These are phyloP conservation scores for Triplophysa tibetana DNA, from an alignment of 2,113 vertebrate genomes.

Conservation along the genomic window DNA sequence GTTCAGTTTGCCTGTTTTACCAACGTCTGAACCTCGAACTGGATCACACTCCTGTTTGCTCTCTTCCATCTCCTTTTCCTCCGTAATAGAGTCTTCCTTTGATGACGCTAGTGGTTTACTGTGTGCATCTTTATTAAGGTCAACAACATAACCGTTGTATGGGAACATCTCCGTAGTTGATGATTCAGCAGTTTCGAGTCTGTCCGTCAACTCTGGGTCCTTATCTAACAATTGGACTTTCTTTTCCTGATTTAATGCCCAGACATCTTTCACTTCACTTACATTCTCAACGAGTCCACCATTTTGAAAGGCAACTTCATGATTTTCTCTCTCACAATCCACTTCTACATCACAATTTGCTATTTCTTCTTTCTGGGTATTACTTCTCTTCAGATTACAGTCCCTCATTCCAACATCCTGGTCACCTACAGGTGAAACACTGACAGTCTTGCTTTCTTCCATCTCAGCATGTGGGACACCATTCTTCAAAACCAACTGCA, in stretches of 20 bases:
- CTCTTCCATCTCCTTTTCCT: slow-evolving; percentile 99
- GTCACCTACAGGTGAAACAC: not conserved
- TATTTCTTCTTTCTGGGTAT: slow-evolving; percentile 13
- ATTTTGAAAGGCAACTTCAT: slow-evolving; percentile 47
- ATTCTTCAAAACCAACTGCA: slow-evolving; percentile 26
- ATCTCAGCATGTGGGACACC: slow-evolving; percentile 22
- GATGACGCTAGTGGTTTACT: slow-evolving; percentile 80
- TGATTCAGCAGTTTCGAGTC: not conserved
- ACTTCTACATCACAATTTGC: slow-evolving; percentile 8
- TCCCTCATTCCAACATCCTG: slow-evolving; percentile 24
- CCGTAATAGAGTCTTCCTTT: slow-evolving; percentile 96
- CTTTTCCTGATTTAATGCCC: not conserved
- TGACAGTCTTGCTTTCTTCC: not conserved
- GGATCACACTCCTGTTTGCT: slow-evolving; percentile 94
- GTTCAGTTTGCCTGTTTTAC: slow-evolving; percentile 75
- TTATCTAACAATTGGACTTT: slow-evolving; percentile 6
- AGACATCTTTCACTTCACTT: slow-evolving; percentile 48
- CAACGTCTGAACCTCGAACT: slow-evolving; percentile 77
- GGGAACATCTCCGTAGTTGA: slow-evolving; percentile 48
- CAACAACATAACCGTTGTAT: slow-evolving; percentile 63
- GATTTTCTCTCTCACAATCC: slow-evolving; percentile 41
- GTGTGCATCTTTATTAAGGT: not conserved
- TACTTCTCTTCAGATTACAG: slow-evolving; percentile 1
- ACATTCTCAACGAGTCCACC: slow-evolving; percentile 26
- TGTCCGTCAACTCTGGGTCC: not conserved